Evolutionary conservation across 92 coral and sea anemone genomes (phyloP), one percentile per base, ranked within the genome.

Genomic region (Umimayanthus chanpuru): DNA sequence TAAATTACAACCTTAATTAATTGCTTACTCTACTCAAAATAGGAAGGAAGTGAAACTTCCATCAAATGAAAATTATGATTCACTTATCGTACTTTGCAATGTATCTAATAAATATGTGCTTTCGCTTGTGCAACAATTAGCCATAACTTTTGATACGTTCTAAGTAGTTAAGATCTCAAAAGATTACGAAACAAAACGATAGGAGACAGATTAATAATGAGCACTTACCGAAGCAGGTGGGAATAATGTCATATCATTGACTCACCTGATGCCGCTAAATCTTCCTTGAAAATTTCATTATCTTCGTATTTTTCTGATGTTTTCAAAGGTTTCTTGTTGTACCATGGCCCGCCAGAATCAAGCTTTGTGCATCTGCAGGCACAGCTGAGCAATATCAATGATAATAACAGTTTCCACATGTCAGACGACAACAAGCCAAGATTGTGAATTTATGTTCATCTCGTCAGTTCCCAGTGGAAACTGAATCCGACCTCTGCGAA

Each of bases 321-420:
- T 29, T 5, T 28, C 12, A 29, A 29, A 73, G 21, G 3, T 36
- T 73, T 21, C 15, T 21, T 73, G 77, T 20, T 73, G 23, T 12
- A 73, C 14, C 25, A 55, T 14, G n/a, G 8, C 43, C 15, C 71
- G n/a, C 15, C 15, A 40, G 47, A 15, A 73, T 14, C 70, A 80
- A 14, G 43, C 67, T 58, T 30, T 29, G 72, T 80, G 38, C 85
- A 30, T 4, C 43, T 55, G 25, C 49, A 32, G 16, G 49, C 40
- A 58, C 41, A 80, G 15, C 32, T 55, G 49, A 80, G 44, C 85
- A 55, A 21, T 80, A 64, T 36, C 1, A 80, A 5, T 2, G 44
- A 15, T 1, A 29, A 53, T n/a, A 58, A 0, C 26, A 80, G 44
- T 20, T 64, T 80, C 85, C 85, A 80, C 85, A 80, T 80, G 15